Evolutionary conservation across 2,113 vertebrate genomes (phyloP), one percentile per base, ranked within the genome.

Genomic region (Peromyscus leucopus): DNA sequence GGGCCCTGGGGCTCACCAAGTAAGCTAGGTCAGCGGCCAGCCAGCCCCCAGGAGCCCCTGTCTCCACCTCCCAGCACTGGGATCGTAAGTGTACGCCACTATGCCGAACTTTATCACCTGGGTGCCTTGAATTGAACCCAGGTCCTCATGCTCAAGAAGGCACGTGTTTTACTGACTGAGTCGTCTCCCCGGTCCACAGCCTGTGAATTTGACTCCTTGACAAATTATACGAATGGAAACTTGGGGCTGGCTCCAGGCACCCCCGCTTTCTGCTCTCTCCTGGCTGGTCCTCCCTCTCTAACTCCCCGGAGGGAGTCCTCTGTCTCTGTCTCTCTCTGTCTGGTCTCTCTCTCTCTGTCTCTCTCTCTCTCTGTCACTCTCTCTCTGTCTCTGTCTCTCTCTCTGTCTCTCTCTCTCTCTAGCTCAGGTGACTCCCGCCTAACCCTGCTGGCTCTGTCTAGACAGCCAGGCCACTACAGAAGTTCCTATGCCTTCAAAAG

Each of bases 391-490:
- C 36, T n/a, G 2, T n/a, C 36, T 74, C 19, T 39, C 4, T 69
- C 67, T 33, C 67, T 5, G 3, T 33, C 67, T 42, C 42, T 42
- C 42, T 42, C 2, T 42, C 42, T 42, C 42, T 42, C 42, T 42
- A 7, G 16, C 51, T 79, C 55, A 39, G 84, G 21, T 2, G 28
- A 19, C 13, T 7, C 42, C 48, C 22, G 19, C 21, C 36, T 69
- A 51, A 72, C 8, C 16, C 19, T 22, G 55, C 83, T 72, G 72
- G 17, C 84, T 69, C 51, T 28, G 15, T 46, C 79, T 42, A 12
- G 19, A 26, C 31, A 19, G 1, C 21, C 21, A 71, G 48, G 74
- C 0, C 1, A 7, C 57, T 11, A 11, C 12, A 1, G 42, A 24
- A 26, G 17, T 24, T 10, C 31, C 51, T 4, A 7, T 48, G 2